Conservation (phyloP, 2,797 vertebrate genomes). For the Xyrichtys novacula region DNA sequence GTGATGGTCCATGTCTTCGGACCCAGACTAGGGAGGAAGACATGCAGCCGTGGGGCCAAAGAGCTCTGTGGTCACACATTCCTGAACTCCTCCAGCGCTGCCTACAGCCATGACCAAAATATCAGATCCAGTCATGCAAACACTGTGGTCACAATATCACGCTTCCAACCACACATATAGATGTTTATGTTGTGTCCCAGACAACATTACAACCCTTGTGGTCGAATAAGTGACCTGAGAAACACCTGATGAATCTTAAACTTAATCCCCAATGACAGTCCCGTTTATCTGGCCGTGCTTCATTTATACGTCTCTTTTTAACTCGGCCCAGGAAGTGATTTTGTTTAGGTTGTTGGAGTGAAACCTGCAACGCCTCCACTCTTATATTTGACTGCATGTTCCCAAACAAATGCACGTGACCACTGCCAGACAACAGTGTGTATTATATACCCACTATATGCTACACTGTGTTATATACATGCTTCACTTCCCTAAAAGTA, state of each 20-base stretch:
- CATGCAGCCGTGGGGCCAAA: slow-evolving; percentile 70
- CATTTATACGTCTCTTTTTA: slow-evolving; percentile 38
- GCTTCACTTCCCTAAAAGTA: slow-evolving; percentile 31
- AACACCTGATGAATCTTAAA: slow-evolving; percentile 6
- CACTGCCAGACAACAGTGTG: slow-evolving; percentile 11
- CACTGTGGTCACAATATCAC: slow-evolving; percentile 68
- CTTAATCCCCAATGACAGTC: not conserved
- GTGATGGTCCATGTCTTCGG: slow-evolving; percentile 74
- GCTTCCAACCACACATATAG: slow-evolving; percentile 64
- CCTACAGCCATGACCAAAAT: slow-evolving; percentile 84
- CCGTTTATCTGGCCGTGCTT: slow-evolving; percentile 6
- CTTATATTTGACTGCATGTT: slow-evolving; percentile 33
- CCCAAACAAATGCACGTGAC: slow-evolving; percentile 75
- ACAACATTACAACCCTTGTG: slow-evolving; percentile 25
- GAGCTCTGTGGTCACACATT: slow-evolving; percentile 84
- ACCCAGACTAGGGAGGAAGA: slow-evolving; percentile 78
- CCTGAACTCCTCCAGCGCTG: slow-evolving; percentile 83
- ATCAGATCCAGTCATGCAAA: slow-evolving; percentile 77
- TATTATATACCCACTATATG: slow-evolving; percentile 1
- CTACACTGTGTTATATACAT: not conserved
- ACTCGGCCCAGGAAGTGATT: slow-evolving; percentile 39
- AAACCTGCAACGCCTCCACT: slow-evolving; percentile 42
- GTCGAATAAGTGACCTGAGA: slow-evolving; percentile 16
- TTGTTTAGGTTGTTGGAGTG: slow-evolving; percentile 18
- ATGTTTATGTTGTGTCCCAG: slow-evolving; percentile 62